Conservation (phyloP, 2,888 invertebrate genomes). For the Athalia cordata region DNA sequence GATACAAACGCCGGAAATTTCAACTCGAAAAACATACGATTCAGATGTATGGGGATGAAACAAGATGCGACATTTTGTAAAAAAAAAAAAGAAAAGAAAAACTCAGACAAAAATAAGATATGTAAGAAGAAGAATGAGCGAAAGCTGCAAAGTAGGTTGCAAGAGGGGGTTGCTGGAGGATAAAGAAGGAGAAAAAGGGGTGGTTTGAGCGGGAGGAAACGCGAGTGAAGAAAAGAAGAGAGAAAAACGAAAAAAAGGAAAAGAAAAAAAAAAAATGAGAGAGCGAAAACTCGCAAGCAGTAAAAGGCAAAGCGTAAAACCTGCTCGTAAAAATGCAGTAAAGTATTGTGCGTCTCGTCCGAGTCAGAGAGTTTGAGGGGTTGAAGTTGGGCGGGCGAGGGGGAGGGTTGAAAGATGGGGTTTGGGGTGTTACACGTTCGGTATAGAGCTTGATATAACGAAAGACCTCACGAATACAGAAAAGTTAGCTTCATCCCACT, state of each 20-base stretch:
- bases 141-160: neutral
- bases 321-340: slow-evolving; percentile 48
- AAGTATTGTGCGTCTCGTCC: slow-evolving; percentile 33
- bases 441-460: neutral
- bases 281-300: slow-evolving; percentile 45
- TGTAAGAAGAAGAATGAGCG: neutral
- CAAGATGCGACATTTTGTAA: slow-evolving; percentile 10
- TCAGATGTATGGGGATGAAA: neutral
- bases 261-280: slow-evolving; percentile 8
- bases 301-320: slow-evolving; percentile 47
- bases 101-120: neutral
- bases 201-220: neutral
- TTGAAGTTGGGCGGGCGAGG: neutral
- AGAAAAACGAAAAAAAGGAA: neutral
- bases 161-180: neutral
- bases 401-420: slow-evolving; percentile 4
- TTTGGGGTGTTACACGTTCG: neutral
- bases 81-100: neutral
- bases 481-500: slow-evolving; percentile 20
- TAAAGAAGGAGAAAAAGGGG: neutral
- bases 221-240: slow-evolving; percentile 8
- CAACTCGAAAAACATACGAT: neutral
- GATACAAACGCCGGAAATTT: neutral
- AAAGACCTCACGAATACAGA: slow-evolving; percentile 31
- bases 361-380: too few species aligned